phyloP scores from a whole-genome alignment of 2,113 vertebrate genomes.

The Hystrix cristata region DNA sequence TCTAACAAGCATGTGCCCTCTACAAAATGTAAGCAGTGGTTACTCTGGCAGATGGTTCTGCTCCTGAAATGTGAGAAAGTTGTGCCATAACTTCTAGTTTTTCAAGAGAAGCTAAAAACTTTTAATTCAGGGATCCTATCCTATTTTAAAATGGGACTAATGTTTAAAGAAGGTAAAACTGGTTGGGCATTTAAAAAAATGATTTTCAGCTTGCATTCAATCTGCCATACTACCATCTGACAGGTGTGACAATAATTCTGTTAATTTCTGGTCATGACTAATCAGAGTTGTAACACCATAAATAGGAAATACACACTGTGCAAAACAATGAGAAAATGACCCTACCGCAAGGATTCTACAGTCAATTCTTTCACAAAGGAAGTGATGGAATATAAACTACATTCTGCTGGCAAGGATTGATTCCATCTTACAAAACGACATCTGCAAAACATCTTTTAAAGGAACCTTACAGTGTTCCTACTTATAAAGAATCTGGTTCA shows the following conservation, averaged over 20 bases:
- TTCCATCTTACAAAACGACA: conserved; percentile 84
- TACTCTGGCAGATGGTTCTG: neutral
- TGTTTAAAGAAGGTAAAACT: conserved; percentile 30
- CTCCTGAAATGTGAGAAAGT: neutral
- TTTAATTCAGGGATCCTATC: neutral
- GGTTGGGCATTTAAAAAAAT: neutral
- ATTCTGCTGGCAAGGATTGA: conserved; percentile 80
- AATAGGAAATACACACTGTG: conserved; percentile 68
- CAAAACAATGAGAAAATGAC: conserved; percentile 81
- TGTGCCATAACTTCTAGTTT: conserved; percentile 54
- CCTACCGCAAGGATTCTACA: conserved; percentile 24
- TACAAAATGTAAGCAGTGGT: neutral
- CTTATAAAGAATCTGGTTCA: neutral
- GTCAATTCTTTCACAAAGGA: conserved; percentile 84
- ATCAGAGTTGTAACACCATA: conserved; percentile 78
- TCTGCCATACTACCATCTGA: neutral
- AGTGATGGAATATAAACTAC: conserved; percentile 87
- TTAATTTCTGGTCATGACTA: conserved; percentile 72
- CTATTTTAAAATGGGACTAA: conserved; percentile 20
- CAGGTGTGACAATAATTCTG: conserved; percentile 43
- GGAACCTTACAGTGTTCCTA: neutral
- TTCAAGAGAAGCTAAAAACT: conserved; percentile 51
- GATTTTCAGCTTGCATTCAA: conserved; percentile 1
- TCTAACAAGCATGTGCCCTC: neutral
- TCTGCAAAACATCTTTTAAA: conserved; percentile 76